Evolutionary conservation across 2,113 vertebrate genomes (phyloP), one percentile per base, ranked within the genome.

Genomic region (Mirza zaza): DNA sequence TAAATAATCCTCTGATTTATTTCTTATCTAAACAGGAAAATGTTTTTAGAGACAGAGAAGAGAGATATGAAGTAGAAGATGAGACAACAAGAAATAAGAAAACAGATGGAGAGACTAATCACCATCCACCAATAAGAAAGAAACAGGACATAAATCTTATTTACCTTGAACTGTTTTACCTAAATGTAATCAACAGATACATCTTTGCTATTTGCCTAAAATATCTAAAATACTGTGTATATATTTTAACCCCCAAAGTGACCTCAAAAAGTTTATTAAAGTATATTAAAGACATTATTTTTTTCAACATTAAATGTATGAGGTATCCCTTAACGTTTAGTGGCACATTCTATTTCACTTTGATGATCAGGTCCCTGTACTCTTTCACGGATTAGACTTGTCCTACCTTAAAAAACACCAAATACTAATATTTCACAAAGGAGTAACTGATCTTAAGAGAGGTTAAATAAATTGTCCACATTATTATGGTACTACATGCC

Each of bases 1-100:
- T 75, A 11, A 34, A 63, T 80, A 80, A 83, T 45, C 42, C 15
- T 67, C 55, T 83, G 48, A 65, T 61, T 27, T 90, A 81, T 59
- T 84, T 96, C 65, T 87, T 95, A 63, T 68, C 71, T 71, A 84
- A 84, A 76, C 65, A 97, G 65, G 39, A 75, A 87, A 84, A 75
- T 20, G 3, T 71, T 71, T 55, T 85, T 82, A 90, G 42, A 80
- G 57, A 57, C 63, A 91, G 57, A 88, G 23, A 83, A 70, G 29
- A 88, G 32, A 87, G 25, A 27, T 23, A 70, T 34, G 18, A 75
- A 81, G 14, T 32, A 18, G 29, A 45, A 92, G 75, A 87, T 9
- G 10, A 52, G 45, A 92, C 8, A 27, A 77, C 5, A 8, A 68
- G n/a, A 80, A 42, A 48, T 4, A 70, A 14, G 52, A 61, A 92